Base-by-base conservation (phyloP, 2,888 invertebrate species). In the Hipparchia sbordonii region DNA sequence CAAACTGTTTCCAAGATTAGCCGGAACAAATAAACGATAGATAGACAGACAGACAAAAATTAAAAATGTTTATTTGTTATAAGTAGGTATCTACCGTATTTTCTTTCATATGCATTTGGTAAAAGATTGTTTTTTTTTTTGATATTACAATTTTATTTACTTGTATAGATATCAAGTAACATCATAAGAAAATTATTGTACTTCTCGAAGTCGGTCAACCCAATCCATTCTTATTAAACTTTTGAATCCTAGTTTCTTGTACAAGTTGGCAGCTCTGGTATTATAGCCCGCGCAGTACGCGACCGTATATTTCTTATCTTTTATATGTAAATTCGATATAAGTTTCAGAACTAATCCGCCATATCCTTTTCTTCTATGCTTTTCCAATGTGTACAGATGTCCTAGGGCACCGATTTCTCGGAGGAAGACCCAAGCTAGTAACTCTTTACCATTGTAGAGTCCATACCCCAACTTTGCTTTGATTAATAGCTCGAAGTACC, bases 331-430 rank as follows among this genome's bases (percentile, higher is more conserved):
- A 71, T 90, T 87, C 7, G 82, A 79, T 6, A 87, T 81, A 0
- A 86, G 59, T 76, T 88, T 89, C 1, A 87, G 56, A 0, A 88
- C 74, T 45, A 87, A 62, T 66, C 84, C 85, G 0, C 83, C 89
- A 60, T 87, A 89, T 0, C 89, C 89, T 71, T 85, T 85, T n/a
- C 82, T 82, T 73, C 90, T 86, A 2, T 89, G 80, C 1, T 82
- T 77, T 75, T 87, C 83, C 39, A 88, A 23, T 0, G 88, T 89
- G 60, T 83, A 90, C 7, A 90, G 74, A 73, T 91, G 89, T 0
- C 83, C 79, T 0, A 90, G 77, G 1, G 83, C 81, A 0, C 91
- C 90, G 54, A 77, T 80, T 79, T 89, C 88, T 45, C 84, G 87
- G 10, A 89, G 75, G 8, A 85, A 80, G 0, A 84, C 80, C 89